These are phyloP conservation scores for Decapterus maruadsi DNA, from an alignment of 2,797 vertebrate species.

Conservation along the genomic window DNA sequence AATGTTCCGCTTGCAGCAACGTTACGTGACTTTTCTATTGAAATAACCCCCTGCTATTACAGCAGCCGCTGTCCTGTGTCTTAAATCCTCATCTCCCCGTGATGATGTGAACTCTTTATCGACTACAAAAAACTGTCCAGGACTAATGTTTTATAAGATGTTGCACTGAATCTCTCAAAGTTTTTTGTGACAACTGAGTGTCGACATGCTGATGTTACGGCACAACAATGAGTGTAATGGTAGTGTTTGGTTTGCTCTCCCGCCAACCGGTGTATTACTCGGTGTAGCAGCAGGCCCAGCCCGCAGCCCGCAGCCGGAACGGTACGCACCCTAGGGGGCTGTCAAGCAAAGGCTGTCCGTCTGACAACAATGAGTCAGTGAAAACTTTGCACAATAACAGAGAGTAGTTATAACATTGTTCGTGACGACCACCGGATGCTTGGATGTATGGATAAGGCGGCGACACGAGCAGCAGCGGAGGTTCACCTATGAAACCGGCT, in stretches of 20 bases:
- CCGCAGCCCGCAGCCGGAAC: slow-evolving; percentile 4
- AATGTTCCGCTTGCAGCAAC: background rate
- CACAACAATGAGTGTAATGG: background rate
- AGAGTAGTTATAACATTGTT: fast-evolving
- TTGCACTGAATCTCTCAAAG: background rate
- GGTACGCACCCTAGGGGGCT: slow-evolving; percentile 15
- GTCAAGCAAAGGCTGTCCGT: slow-evolving; percentile 4
- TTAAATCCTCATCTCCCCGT: background rate
- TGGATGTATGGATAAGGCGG: background rate
- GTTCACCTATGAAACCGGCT: background rate
- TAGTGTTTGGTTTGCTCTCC: slow-evolving; percentile 78
- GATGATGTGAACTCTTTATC: background rate
- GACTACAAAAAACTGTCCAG: background rate
- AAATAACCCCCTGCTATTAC: background rate
- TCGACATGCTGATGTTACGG: background rate
- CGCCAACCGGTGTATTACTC: slow-evolving; percentile 78
- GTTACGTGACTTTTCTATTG: background rate
- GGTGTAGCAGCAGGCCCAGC: slow-evolving; percentile 58
- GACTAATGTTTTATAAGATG: fast-evolving
- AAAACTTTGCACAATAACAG: fast-evolving
- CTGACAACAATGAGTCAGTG: background rate
- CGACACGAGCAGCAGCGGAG: background rate
- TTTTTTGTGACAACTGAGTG: too few species aligned
- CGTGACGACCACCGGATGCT: fast-evolving
- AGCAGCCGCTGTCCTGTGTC: background rate